Evolutionary conservation across 1,140 invertebrate species (phyloP).

Genomic region (Hypsibius dujardini): DNA sequence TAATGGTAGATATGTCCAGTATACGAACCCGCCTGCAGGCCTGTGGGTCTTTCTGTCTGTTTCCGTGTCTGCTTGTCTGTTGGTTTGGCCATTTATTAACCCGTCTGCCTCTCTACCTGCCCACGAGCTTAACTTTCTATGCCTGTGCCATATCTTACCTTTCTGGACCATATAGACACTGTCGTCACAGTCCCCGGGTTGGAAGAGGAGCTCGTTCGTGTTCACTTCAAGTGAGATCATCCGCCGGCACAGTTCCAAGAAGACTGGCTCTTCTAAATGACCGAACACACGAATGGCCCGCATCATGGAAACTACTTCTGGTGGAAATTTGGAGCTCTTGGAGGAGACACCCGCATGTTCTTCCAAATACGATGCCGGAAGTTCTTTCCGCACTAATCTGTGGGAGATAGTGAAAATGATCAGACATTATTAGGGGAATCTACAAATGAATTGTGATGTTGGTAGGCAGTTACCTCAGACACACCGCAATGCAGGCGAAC

Average conservation of each 20-base stretch:
- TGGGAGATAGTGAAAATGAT: constrained; percentile 19
- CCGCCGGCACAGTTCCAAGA: constrained; percentile 79
- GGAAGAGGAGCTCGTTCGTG: constrained; percentile 67
- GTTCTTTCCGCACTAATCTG: constrained; percentile 48
- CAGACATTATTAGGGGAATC: no score
- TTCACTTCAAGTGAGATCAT: constrained; percentile 68
- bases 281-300: constrained; percentile 89
- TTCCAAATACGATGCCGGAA: constrained; percentile 79
- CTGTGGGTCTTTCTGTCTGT: no score
- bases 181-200: constrained; percentile 81
- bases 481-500: no score
- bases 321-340: constrained; percentile 63
- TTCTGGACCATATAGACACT: constrained; percentile 92
- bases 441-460: no score
- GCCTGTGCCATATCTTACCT: constrained; percentile 61
- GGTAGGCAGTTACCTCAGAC: no score
- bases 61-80: no score
- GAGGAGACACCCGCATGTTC: constrained; percentile 53
- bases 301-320: constrained; percentile 83
- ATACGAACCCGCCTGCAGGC: no score
- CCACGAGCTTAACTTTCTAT: neutral
- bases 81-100: no score
- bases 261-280: constrained; percentile 88
- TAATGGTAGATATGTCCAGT: no score
- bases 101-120: no score